Evolutionary conservation across 2,888 invertebrate species (phyloP).

Genomic region (Tolmerus cingulatus): DNA sequence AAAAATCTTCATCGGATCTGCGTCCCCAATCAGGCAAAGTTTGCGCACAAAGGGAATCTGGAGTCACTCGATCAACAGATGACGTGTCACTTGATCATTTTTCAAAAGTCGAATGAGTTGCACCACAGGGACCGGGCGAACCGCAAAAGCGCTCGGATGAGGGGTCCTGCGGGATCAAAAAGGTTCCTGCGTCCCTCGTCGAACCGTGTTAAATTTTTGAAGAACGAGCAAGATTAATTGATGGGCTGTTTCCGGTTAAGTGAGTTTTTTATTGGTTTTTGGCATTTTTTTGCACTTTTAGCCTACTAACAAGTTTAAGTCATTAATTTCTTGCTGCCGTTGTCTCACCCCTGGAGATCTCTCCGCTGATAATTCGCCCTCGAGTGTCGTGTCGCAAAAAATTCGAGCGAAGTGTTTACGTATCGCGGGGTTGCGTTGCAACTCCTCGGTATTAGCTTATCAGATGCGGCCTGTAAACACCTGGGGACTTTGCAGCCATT

Average conservation of each 20-base stretch:
- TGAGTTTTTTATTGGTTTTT: constrained; percentile 45
- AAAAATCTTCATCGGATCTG: constrained; percentile 4
- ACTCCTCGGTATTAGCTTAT: neutral
- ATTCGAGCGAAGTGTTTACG: neutral
- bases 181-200: constrained; percentile 22
- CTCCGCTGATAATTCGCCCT: neutral
- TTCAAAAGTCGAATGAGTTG: constrained; percentile 47
- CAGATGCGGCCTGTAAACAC: neutral
- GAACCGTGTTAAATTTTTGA: constrained; percentile 45
- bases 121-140: constrained; percentile 29
- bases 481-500: neutral
- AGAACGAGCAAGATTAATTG: constrained; percentile 45
- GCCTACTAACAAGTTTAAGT: constrained; percentile 27
- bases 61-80: constrained; percentile 44
- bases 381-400: neutral
- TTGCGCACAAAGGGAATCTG: constrained; percentile 8
- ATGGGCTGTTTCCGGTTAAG: constrained; percentile 46
- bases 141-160: constrained; percentile 43
- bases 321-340: constrained; percentile 15
- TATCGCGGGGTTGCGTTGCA: neutral
- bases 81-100: constrained; percentile 48
- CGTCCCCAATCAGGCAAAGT: neutral
- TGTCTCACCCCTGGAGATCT: neutral
- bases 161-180: neutral
- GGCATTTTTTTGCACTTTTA: constrained; percentile 22